Evolutionary conservation across 2,888 invertebrate genomes (phyloP).

Genomic region (Aleiodes alternator): DNA sequence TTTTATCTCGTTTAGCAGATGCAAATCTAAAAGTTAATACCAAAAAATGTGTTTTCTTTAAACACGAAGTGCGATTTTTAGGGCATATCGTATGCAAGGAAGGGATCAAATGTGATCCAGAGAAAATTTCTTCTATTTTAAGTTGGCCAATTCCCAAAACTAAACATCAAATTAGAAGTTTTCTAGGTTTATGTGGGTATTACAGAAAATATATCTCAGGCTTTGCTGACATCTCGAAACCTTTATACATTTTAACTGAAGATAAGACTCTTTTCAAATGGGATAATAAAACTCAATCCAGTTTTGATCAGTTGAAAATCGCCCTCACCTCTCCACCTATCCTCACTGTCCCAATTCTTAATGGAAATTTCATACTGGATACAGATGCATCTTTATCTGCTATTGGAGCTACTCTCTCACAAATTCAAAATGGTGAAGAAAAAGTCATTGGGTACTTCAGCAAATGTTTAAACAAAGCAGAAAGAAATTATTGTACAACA

Average conservation of each 20-base stretch:
- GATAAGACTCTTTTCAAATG: background rate
- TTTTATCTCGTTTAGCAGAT: background rate
- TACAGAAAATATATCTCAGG: background rate
- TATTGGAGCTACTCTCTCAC: constrained; percentile 48
- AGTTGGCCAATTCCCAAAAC: background rate
- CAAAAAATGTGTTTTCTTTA: background rate
- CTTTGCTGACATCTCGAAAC: background rate
- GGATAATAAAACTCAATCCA: background rate
- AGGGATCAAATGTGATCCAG: background rate
- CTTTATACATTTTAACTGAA: background rate
- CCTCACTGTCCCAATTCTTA: background rate
- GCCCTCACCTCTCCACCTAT: background rate
- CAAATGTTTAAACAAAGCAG: background rate
- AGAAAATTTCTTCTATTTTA: background rate
- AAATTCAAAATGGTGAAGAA: constrained; percentile 53
- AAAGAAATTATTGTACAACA: background rate
- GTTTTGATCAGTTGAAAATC: background rate
- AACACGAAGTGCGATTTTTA: background rate
- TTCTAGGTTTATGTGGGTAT: background rate
- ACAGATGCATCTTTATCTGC: constrained; percentile 49
- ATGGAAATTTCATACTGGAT: constrained; percentile 13
- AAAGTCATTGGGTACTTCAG: constrained; percentile 59
- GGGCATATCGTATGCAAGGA: background rate
- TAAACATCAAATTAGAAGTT: background rate
- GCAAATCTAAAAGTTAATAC: background rate